phyloP scores from a whole-genome alignment of 2,113 vertebrate species.

The Acanthisitta chloris region DNA sequence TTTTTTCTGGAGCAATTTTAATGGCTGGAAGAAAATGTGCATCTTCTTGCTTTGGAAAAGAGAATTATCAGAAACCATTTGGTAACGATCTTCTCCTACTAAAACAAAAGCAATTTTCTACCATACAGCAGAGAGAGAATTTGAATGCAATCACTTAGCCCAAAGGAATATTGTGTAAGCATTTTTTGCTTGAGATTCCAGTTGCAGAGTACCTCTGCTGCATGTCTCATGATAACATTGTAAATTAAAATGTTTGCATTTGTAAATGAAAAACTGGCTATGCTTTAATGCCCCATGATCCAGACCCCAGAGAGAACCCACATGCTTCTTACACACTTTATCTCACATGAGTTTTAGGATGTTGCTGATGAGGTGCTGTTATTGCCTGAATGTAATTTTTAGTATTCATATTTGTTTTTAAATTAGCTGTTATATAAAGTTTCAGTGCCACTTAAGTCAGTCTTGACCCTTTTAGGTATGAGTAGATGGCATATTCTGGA shows the following conservation, averaged over 20 bases:
- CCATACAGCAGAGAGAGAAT: not conserved
- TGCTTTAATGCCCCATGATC: not conserved
- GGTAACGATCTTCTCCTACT: not conserved
- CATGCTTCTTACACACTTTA: not conserved
- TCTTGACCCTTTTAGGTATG: not conserved
- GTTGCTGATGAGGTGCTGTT: not conserved
- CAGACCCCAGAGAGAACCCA: not conserved
- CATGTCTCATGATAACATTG: not conserved
- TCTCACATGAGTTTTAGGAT: not conserved
- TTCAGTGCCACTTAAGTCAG: not conserved
- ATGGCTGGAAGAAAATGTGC: not conserved
- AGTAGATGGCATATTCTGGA: not conserved
- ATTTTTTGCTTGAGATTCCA: not conserved
- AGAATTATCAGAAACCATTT: not conserved
- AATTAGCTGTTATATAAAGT: not conserved
- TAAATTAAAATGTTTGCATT: slow-evolving; percentile 9
- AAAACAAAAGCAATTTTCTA: slow-evolving; percentile 16
- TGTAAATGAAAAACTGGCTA: not conserved
- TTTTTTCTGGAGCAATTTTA: not conserved
- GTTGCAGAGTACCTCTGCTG: not conserved
- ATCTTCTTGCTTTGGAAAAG: not conserved
- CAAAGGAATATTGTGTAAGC: not conserved
- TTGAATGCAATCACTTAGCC: not conserved
- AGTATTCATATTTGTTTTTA: not conserved
- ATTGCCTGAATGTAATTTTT: not conserved